Base-by-base conservation (phyloP, 2,113 vertebrate genomes). In the Puntigrus tetrazona region DNA sequence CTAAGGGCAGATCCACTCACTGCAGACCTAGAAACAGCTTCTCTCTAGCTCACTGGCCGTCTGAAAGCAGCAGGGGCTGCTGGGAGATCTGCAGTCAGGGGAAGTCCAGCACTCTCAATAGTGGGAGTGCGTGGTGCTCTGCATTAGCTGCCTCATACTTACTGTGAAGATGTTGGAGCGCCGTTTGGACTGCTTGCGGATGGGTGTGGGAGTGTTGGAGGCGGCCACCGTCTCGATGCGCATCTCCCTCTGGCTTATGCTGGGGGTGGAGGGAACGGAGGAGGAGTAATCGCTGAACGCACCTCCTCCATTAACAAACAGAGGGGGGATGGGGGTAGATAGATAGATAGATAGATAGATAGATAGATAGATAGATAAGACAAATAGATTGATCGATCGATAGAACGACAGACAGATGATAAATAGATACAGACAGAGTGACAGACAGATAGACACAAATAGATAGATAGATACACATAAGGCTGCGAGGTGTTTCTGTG, bases 151-250 rank as follows among this genome's bases (percentile, higher is more conserved):
- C 89, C 94, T 93, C 94, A 95, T 91, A 90, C 98, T 94, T 96
- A 99, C 98, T 96, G 98, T 99, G 95, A 99, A 99, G 92, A 99
- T 99, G 96, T 99, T 99, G 95, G 98, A 99, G 89, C 98, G 98
- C 29, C 98, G 95, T 92, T 99, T 99, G 86, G 98, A 99, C 95
- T 99, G 98, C 95, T 99, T 99, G n/a, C 98, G 98, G 94, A 99
- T 96, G 89, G 98, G 98, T 99, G 94, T 98, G 98, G n/a, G n/a
- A 0, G 98, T 99, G 93, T 97, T 98, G 93, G 97, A 95, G 93
- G 98, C 97, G 3, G 97, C 97, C 0, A 98, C 97, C 94, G 97
- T 98, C 95, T 99, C 98, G 9, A 99, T 97, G 89, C 98, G 97
- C 93, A 99, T 96, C 93, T 99, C 97, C 91, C 97, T 94, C 95